A percentile compares a stretch with the other conserved stretches of the same genome.
Conservation (phyloP, 2,888 invertebrate genomes). For the Leptinotarsa haldemani region DNA sequence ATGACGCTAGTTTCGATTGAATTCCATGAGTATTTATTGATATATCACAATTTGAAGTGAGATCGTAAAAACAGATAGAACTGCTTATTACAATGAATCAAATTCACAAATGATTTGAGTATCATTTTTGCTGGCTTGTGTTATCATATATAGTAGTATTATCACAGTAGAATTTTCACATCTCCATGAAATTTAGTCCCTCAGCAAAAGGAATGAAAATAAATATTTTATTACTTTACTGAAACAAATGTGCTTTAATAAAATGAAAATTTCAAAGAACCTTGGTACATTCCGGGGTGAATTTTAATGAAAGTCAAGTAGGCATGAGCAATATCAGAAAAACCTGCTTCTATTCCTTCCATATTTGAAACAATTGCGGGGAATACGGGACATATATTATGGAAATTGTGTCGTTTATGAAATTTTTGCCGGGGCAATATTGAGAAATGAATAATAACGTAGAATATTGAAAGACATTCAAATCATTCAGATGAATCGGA, state of each 20-base stretch:
- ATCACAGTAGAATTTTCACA: not conserved
- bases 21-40: no score
- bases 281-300: constrained; percentile 19
- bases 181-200: not conserved
- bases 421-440: not conserved
- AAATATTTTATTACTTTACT: constrained; percentile 10
- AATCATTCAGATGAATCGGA: not conserved
- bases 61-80: no score
- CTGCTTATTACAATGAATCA: no score
- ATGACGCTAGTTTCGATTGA: no score
- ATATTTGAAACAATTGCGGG: constrained; percentile 13
- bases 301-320: constrained; percentile 20
- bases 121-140: no score
- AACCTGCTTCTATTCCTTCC: not conserved
- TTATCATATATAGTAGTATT: no score
- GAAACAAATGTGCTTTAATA: constrained; percentile 22
- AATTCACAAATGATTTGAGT: no score
- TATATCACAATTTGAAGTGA: no score
- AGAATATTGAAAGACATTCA: not conserved
- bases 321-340: constrained; percentile 10
- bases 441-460: constrained; percentile 1
- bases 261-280: constrained; percentile 3
- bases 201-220: not conserved
- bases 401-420: constrained; percentile 16
- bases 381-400: constrained; percentile 2